Evolutionary conservation across 2,888 invertebrate species (phyloP), one percentile per base, ranked within the genome.

Genomic region (Strigamia transsilvanica): DNA sequence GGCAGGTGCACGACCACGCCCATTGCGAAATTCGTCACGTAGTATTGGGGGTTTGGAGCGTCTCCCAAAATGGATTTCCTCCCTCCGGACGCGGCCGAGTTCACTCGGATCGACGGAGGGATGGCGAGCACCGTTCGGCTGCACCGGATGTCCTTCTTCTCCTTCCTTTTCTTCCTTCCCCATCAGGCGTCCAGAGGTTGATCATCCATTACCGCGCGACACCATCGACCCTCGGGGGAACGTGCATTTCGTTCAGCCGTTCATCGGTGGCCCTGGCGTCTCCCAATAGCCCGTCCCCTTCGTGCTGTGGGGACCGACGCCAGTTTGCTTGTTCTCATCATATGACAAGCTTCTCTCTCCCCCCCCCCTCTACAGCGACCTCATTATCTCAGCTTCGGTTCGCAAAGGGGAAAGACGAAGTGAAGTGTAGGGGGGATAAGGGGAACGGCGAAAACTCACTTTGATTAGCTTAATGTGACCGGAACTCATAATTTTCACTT

Each of bases 51-150:
- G 73, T 73, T 73, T 27, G 73, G 73, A 32, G 73, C 73, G 73
- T 73, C 73, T 73, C 73, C 73, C 73, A 73, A 73, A 73, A 73
- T 73, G 73, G 73, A 73, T 73, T 73, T 73, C 73, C 73, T 73
- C 73, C 73, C 73, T 73, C 73, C 73, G 73, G 73, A 73, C 73
- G 73, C 73, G 73, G 56, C 21, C 73, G 73, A 73, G 73, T 73
- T 73, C 73, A 73, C 32, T 73, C 15, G 15, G 13, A 73, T 73
- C 13, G 23, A 73, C 73, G 73, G 73, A 73, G 73, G 73, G 73
- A 3, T 3, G 27, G 27, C 27, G 27, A 27, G 27, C 27, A 3
- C 32, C 32, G 10, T 18, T 61, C 21, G 61, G 56, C 73, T 73
- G 23, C 73, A 73, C 73, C 73, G 73, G 73, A 73, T 73, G 73